phyloP scores from a whole-genome alignment of 1,140 invertebrate species.

The Eriosoma lanigerum region DNA sequence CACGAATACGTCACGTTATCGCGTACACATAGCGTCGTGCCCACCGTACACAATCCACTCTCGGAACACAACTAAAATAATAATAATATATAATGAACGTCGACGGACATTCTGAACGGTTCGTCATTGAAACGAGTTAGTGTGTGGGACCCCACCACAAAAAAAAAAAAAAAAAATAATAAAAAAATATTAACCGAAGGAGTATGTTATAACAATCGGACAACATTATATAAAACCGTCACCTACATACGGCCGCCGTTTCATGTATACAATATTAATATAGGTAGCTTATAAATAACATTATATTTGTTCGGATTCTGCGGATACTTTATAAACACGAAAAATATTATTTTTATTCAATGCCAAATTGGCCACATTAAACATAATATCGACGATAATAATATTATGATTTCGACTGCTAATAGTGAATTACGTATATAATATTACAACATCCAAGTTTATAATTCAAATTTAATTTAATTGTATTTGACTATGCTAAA shows the following conservation, averaged over 20 bases:
- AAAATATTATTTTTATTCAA: conserved; percentile 21
- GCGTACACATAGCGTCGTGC: background rate
- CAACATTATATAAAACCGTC: conserved; percentile 23
- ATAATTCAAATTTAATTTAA: too few relatives aligned
- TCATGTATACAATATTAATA: background rate
- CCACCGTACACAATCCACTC: background rate
- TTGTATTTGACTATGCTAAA: too few relatives aligned
- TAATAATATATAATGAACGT: too few relatives aligned
- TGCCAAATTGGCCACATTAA: background rate
- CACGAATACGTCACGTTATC: background rate
- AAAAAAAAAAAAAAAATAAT: background rate
- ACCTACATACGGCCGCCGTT: background rate
- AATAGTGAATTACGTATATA: too few relatives aligned
- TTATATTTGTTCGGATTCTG: conserved; percentile 17
- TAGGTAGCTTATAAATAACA: background rate
- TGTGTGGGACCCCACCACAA: background rate
- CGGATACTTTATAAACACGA: background rate
- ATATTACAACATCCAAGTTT: too few relatives aligned
- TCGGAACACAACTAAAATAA: background rate
- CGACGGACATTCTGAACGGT: background rate
- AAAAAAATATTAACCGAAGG: background rate
- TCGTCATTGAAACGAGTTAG: background rate
- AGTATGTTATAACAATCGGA: background rate
- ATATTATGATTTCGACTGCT: too few relatives aligned
- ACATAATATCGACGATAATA: too few relatives aligned